Base-by-base conservation (phyloP, 2,113 vertebrate species). In the Hippocampus zosterae region DNA sequence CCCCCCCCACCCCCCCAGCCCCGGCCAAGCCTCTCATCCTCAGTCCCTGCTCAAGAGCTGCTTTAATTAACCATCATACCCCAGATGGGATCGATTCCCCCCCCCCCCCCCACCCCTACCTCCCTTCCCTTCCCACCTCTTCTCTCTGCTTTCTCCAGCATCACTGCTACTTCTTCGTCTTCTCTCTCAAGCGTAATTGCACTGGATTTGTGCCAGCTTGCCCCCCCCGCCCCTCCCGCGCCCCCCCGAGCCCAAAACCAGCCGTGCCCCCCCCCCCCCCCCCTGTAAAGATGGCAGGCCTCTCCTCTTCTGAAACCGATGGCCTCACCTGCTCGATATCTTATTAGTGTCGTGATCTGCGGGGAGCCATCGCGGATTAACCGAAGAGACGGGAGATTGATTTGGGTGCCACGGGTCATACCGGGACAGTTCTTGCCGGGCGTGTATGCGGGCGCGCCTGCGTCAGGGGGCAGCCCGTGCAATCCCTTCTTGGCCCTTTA, bases 61-160 rank as follows among this genome's bases (percentile, higher is more conserved):
- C 95, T 96, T 97, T 98, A 98, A 98, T 98, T 98, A 98, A 97
- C 96, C 96, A 97, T 97, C 97, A 96, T 96, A 95, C 94, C 94
- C 94, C 96, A 98, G 96, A 98, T 98, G 96, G 96, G 96, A 98
- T 98, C 96, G 95, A 98, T 97, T 97, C 94, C 88, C 93, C 16
- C 84, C 69, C 75, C 72, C 71, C 66, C 86, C 89, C 87, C 79
- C 85, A n/a, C n/a, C n/a, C n/a, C n/a, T n/a, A n/a, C 86, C 90
- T 89, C 80, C 76, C 84, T 87, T 87, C 92, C 93, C 90, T 33
- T 33, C 72, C 77, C 74, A 81, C 85, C 72, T 82, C 85, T 76
- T 80, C 91, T 91, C 84, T 86, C 29, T 15, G 50, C 50, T 50
- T 27, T 89, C 87, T 75, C 81, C 72, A 69, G 75, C 68, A 81